Evolutionary conservation across 2,113 vertebrate genomes (phyloP).

Genomic region (Periophthalmodon schlosseri): DNA sequence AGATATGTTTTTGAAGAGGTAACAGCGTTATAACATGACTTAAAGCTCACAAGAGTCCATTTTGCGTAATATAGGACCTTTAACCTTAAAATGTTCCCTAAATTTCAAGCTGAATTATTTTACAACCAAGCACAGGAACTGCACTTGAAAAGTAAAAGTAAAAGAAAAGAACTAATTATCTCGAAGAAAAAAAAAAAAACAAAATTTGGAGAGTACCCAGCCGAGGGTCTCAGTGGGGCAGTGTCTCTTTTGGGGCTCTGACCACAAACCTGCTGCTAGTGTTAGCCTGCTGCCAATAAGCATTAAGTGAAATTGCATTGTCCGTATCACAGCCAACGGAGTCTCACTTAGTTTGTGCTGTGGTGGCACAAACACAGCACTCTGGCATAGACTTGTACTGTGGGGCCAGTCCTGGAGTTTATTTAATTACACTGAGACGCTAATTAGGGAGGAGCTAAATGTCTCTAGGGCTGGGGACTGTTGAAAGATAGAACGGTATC

Average conservation of each 20-base stretch:
- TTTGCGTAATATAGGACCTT: no score
- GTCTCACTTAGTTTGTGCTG: constrained; percentile 54
- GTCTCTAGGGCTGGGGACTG: not conserved
- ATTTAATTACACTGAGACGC: constrained; percentile 23
- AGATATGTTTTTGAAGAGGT: no score
- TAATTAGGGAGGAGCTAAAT: not conserved
- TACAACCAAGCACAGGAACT: not conserved
- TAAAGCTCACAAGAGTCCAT: no score
- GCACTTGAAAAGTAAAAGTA: not conserved
- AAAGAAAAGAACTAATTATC: not conserved
- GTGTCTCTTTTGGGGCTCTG: constrained; percentile 23
- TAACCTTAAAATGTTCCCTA: not conserved
- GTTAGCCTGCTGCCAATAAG: constrained; percentile 42
- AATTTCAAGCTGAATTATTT: not conserved
- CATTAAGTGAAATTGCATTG: constrained; percentile 48
- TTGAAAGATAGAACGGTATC: not conserved
- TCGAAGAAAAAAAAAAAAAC: not conserved
- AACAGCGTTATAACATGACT: no score
- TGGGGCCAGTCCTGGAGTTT: not conserved
- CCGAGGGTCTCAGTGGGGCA: no score
- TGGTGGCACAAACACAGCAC: constrained; percentile 32
- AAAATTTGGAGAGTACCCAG: not conserved
- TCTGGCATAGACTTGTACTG: constrained; percentile 12
- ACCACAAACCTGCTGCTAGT: constrained; percentile 40
- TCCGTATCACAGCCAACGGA: constrained; percentile 36